Base-by-base conservation (phyloP, 2,797 vertebrate genomes). In the Sebastes nivosus region DNA sequence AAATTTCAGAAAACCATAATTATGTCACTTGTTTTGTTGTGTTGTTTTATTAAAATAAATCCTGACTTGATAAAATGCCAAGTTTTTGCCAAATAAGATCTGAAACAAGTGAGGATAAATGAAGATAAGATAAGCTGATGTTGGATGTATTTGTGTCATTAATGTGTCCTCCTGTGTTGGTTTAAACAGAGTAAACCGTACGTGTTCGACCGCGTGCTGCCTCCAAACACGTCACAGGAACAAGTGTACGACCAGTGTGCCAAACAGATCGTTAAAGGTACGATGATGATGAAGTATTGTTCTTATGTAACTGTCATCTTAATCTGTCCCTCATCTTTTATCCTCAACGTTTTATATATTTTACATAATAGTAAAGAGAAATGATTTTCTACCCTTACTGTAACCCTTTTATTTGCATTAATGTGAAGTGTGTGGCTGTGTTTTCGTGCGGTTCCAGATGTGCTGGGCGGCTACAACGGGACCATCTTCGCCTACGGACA, bases 401-500 rank as follows among this genome's bases (percentile, higher is more conserved):
- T 34, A 34, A 34, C 32, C 10, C 32, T 34, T 34, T 34, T 11
- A 34, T 34, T 34, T 34, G 32, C 32, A 34, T 34, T 34, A 34
- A 5, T 27, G 27, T 27, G 9, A 34, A 34, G 32, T 34, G 32
- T 34, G 4, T 11, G 32, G 32, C 34, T 34, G 18, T 63, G 36
- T 68, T 29, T 67, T 8, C 2, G 2, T 71, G 18, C 71, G 1
- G 0, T 54, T 82, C 27, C 88, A 98, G 97, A 97, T 96, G 97
- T 98, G 80, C 95, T 98, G 69, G 96, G 96, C n/a, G 97, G 97
- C 18, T 98, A 98, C 83, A 98, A 98, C 4, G 97, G 97, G 76
- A 98, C 97, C 0, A 97, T 98, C 93, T 98, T 98, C 67, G 97
- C 97, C 2, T 98, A 98, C 2, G 97, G 97, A 27, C 97, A 98